Base-by-base conservation (phyloP, 2,797 vertebrate species). In the Momotus momota region DNA sequence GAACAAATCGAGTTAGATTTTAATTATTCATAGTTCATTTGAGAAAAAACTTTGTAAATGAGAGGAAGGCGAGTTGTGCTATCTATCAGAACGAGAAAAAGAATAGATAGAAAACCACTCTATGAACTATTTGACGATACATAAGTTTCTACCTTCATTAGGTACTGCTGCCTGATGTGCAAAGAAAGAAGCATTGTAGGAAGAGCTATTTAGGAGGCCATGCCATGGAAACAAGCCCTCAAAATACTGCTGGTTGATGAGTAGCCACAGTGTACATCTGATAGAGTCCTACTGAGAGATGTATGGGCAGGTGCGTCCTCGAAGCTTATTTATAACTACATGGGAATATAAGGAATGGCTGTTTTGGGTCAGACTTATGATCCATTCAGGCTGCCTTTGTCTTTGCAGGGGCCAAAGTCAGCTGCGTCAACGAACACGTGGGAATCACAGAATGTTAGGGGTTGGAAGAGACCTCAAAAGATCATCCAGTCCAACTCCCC, bases 21-120 rank as follows among this genome's bases (percentile, higher is more conserved):
- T 98, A 98, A 98, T 98, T 98, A 98, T 98, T 98, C 97, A 98
- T 98, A 97, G 96, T 97, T 98, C 97, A 98, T 98, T 98, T 98
- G 97, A 97, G 97, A 97, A 97, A 98, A 98, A 97, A 98, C 97
- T 98, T 98, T 97, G 97, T 97, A 98, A 98, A 98, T 97, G 95
- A 96, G 96, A 97, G 93, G 89, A 98, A 97, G 77, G 92, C 97
- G 88, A 84, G 77, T 90, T 95, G 85, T 94, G 88, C 94, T 96
- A 97, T 97, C 96, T 97, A 92, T 97, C 97, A 95, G 71, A 88
- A 71, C 17, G 77, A 85, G 65, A 72, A 88, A 94, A 92, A 74
- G 87, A 94, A 65, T 69, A 81, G 93, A 86, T 46, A 43, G 79
- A 95, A 97, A 96, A 81, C 78, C 81, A 73, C 67, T 86, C 46